Conservation (phyloP, 1,140 invertebrate species). For the Trialeurodes vaporariorum region DNA sequence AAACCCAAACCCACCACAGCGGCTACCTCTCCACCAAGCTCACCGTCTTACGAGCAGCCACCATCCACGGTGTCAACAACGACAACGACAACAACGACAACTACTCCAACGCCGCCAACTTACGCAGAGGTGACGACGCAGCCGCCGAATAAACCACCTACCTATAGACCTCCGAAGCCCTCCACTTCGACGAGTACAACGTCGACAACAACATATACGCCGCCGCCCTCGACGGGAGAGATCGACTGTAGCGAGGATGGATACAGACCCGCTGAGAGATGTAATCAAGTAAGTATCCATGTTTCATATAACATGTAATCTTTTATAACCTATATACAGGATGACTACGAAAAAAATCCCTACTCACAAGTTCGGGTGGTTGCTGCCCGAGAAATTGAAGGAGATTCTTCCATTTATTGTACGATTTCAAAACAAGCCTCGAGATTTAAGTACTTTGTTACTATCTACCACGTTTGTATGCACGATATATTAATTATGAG, state of each 20-base stretch:
- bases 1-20: constrained; percentile 8
- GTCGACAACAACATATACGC: constrained; percentile 17
- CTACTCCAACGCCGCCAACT: constrained; percentile 6
- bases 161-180: constrained; percentile 34
- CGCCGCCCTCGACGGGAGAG: background rate
- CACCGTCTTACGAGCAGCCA: constrained; percentile 9
- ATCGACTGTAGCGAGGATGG: constrained; percentile 43
- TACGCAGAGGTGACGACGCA: constrained; percentile 11
- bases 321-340: too few relatives aligned
- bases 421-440: too few relatives aligned
- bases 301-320: too few relatives aligned
- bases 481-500: too few relatives aligned
- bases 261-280: constrained; percentile 52
- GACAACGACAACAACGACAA: background rate
- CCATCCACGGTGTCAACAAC: constrained; percentile 14
- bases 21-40: constrained; percentile 6
- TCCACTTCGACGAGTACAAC: constrained; percentile 23
- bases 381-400: too few relatives aligned
- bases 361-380: too few relatives aligned
- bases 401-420: too few relatives aligned
- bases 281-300: constrained; percentile 46
- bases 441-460: too few relatives aligned
- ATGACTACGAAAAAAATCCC: too few relatives aligned
- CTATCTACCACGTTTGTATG: too few relatives aligned
- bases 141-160: constrained; percentile 18